Base-by-base conservation (phyloP, 2,888 invertebrate genomes). In the Seira musarum region DNA sequence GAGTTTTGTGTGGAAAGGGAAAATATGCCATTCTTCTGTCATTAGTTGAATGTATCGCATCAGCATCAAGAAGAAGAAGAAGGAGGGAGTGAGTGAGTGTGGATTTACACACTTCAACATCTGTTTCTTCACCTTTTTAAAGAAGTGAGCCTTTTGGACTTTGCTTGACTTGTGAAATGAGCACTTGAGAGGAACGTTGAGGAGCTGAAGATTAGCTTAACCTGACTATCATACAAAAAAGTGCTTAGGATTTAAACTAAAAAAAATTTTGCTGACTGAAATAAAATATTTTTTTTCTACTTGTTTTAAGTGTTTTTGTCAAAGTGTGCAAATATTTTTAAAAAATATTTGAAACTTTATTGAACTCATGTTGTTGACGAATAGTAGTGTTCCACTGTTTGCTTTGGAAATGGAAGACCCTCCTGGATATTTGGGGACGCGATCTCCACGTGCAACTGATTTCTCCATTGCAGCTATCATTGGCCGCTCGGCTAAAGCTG, bases 381-480 rank as follows among this genome's bases (percentile, higher is more conserved):
- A 64, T 15, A 30, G 57, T 57, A 78, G 60, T 66, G 78, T 80
- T 83, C 79, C 80, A 35, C 74, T 81, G 75, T 82, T 69, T 66
- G 60, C 83, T 53, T 76, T 84, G 72, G 84, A 84, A 65, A 84
- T 85, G 85, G 85, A 84, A 81, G 86, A 86, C 72, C 83, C 84
- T 74, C 77, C 85, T 63, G 84, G 82, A 80, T 81, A 83, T 69
- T 70, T 84, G 70, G 84, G 85, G 80, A 84, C 83, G 21, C 74
- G 85, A 80, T 80, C 83, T 81, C 83, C 85, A 82, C 85, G 85
- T 84, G 86, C 83, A 82, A 85, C 86, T 57, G 86, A 86, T 77
- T 86, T 86, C 73, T 85, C 85, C 35, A 86, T 86, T 73, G 86
- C 86, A 49, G 85, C 86, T 8, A 84, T 84, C 10, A 86, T 86